These are phyloP conservation scores for Nylanderia fulva DNA, from an alignment of 1,140 invertebrate species.

Conservation along the genomic window DNA sequence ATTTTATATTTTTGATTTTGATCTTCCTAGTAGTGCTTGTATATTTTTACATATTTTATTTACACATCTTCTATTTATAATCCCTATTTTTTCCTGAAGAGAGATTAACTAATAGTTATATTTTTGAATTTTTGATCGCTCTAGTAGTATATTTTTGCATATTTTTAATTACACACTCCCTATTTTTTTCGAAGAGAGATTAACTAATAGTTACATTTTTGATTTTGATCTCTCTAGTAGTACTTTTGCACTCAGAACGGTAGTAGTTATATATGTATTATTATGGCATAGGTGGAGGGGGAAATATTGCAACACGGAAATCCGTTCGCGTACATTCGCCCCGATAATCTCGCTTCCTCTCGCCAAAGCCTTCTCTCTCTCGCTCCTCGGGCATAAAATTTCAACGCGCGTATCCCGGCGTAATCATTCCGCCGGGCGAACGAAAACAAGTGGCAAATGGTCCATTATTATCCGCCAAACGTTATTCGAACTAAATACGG, in stretches of 20 bases:
- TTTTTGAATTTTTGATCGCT: too few relatives aligned
- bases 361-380: background rate
- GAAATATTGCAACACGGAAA: constrained; percentile 60
- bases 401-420: constrained; percentile 49
- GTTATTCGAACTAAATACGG: constrained; percentile 74
- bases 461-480: constrained; percentile 76
- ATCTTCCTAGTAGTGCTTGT: too few relatives aligned
- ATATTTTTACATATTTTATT: too few relatives aligned
- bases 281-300: constrained; percentile 15
- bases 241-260: constrained; percentile 42
- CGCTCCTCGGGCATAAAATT: constrained; percentile 56
- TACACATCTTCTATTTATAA: too few relatives aligned
- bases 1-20: too few relatives aligned
- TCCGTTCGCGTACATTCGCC: constrained; percentile 48
- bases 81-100: background rate
- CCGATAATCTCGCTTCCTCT: background rate
- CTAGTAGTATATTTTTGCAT: too few relatives aligned
- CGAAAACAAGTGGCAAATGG: constrained; percentile 70
- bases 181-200: constrained; percentile 14
- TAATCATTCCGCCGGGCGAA: constrained; percentile 69
- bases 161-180: background rate
- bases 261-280: constrained; percentile 28
- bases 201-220: constrained; percentile 36
- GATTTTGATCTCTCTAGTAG: constrained; percentile 14
- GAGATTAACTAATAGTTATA: too few relatives aligned